These are phyloP conservation scores for Philonicus albiceps DNA, from an alignment of 2,888 invertebrate genomes.

Conservation along the genomic window DNA sequence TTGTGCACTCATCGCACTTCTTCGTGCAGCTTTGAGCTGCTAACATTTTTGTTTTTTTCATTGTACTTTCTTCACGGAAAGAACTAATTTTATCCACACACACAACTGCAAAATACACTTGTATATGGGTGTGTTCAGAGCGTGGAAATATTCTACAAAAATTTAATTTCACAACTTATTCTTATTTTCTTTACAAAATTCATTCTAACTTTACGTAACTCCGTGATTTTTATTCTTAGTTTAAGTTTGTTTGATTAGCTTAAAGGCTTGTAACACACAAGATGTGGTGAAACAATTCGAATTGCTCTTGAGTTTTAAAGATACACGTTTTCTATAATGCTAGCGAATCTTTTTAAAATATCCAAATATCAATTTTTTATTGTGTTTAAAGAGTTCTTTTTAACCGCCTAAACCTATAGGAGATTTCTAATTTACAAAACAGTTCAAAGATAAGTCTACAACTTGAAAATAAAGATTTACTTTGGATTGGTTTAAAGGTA, in stretches of 20 bases:
- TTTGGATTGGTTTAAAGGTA: too few relatives aligned
- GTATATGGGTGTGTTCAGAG: not conserved
- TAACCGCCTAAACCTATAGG: not conserved
- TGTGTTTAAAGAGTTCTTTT: not conserved
- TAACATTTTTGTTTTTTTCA: not conserved
- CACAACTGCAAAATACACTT: not conserved
- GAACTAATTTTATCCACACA: not conserved
- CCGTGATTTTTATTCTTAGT: not conserved
- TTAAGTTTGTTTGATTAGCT: not conserved
- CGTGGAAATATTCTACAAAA: not conserved
- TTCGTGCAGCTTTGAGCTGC: not conserved
- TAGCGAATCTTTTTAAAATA: not conserved
- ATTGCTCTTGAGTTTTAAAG: not conserved
- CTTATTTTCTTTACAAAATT: not conserved
- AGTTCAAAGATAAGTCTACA: not conserved
- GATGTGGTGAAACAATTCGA: not conserved
- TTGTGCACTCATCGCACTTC: not conserved
- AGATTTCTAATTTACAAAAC: not conserved
- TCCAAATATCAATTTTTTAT: not conserved
- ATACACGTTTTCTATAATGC: not conserved
- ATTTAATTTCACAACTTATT: not conserved
- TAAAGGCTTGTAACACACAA: not conserved
- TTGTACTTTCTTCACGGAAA: not conserved
- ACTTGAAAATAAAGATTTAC: not conserved
- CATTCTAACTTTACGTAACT: not conserved